A percentile compares a stretch with the other conserved stretches of the same genome.
Conservation (phyloP, 2,797 vertebrate genomes). For the Sebastes ruberrimus region DNA sequence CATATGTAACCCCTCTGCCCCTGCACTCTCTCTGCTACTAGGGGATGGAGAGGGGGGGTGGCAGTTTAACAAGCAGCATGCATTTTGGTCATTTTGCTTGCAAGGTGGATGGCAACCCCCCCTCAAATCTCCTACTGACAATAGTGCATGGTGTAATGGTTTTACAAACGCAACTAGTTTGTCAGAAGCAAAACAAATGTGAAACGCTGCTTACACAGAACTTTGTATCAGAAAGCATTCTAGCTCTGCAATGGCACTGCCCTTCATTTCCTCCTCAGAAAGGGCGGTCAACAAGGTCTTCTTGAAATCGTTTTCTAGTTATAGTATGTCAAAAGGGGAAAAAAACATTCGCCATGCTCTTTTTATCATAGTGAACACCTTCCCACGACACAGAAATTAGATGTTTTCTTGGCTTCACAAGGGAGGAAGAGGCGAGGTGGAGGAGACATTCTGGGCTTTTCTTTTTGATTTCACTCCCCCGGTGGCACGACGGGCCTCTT, state of each 20-base stretch:
- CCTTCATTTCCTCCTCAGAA: not conserved
- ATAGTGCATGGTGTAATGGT: not conserved
- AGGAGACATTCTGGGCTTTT: conserved; percentile 34
- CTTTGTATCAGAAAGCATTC: not conserved
- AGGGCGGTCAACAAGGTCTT: not conserved
- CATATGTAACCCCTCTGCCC: not conserved
- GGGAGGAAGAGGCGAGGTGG: conserved; percentile 26
- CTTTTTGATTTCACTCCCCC: conserved; percentile 58
- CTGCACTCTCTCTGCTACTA: not conserved
- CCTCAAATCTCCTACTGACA: not conserved
- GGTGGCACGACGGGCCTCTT: conserved; percentile 17
- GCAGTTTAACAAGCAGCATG: not conserved
- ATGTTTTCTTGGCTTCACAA: conserved; percentile 27
- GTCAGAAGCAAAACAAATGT: not conserved
- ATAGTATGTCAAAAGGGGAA: not conserved
- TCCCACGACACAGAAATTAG: conserved; percentile 1
- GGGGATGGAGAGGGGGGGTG: not conserved
- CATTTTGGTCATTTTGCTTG: not conserved
- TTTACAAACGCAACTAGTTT: not conserved
- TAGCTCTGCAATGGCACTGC: not conserved
- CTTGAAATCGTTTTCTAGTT: not conserved
- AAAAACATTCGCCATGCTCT: not conserved
- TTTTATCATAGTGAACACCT: conserved; percentile 12
- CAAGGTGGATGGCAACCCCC: not conserved
- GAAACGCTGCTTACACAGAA: not conserved